phyloP scores from a whole-genome alignment of 2,113 vertebrate genomes.

The Actenoides lindsayi region DNA sequence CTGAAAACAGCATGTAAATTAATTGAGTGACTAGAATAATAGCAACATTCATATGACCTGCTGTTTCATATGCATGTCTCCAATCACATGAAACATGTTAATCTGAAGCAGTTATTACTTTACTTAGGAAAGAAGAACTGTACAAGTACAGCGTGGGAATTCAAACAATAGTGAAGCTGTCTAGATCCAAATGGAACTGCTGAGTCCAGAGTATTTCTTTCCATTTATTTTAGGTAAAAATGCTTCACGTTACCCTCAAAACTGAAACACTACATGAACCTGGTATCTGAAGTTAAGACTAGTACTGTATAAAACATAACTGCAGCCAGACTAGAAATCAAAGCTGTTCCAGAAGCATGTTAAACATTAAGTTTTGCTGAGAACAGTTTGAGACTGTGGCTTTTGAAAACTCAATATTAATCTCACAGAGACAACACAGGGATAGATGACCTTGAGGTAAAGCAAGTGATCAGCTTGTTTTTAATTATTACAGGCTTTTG shows the following conservation, averaged over 20 bases:
- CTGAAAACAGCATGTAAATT: neutral
- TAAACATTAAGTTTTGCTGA: neutral
- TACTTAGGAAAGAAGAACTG: neutral
- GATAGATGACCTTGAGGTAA: neutral
- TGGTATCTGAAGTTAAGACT: neutral
- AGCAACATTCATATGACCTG: neutral
- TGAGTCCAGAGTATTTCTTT: neutral
- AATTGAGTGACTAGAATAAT: neutral
- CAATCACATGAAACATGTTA: neutral
- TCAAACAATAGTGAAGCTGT: neutral
- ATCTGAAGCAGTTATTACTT: neutral
- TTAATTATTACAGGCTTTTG: neutral
- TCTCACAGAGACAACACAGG: neutral
- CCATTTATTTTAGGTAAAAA: neutral
- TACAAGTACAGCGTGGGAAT: neutral
- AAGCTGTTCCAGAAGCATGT: neutral
- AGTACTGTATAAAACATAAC: neutral
- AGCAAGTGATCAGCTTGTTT: neutral
- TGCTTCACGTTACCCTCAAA: neutral
- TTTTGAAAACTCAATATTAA: conserved; percentile 10
- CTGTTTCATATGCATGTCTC: neutral
- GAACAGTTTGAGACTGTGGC: neutral
- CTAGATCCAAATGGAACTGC: neutral
- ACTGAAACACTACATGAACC: neutral
- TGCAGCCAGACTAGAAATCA: neutral